phyloP scores from a whole-genome alignment of 2,888 invertebrate species.

The Amphipoea oculea region DNA sequence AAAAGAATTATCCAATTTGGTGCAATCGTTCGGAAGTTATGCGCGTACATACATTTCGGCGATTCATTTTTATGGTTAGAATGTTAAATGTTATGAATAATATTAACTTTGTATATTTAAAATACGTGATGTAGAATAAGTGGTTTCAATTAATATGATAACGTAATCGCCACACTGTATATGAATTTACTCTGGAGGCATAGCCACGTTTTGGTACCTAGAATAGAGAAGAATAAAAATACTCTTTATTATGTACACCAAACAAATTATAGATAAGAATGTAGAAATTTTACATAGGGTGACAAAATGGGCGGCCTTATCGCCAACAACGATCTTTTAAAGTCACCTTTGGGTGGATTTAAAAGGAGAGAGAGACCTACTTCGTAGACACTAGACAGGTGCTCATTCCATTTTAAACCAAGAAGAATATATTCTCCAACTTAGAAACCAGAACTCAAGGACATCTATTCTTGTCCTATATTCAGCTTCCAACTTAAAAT shows the following conservation, averaged over 20 bases:
- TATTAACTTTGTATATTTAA: no score
- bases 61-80: no score
- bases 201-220: neutral
- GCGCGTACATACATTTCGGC: no score
- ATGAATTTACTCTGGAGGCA: neutral
- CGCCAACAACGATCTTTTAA: neutral
- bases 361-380: neutral
- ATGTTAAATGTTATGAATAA: no score
- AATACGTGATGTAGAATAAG: no score
- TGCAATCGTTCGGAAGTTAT: no score
- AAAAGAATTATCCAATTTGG: no score
- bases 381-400: neutral
- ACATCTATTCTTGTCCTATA: constrained; percentile 32
- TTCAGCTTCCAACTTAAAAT: constrained; percentile 54
- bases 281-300: no score
- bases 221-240: neutral
- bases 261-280: neutral
- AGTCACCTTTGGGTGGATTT: neutral
- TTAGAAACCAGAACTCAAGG: constrained; percentile 25
- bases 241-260: neutral
- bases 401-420: neutral
- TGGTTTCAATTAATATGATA: no score
- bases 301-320: neutral
- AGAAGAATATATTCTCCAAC: neutral
- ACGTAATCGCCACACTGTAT: no score